These are phyloP conservation scores for Andrena chrysosceles DNA, from an alignment of 2,888 invertebrate genomes.

Conservation along the genomic window DNA sequence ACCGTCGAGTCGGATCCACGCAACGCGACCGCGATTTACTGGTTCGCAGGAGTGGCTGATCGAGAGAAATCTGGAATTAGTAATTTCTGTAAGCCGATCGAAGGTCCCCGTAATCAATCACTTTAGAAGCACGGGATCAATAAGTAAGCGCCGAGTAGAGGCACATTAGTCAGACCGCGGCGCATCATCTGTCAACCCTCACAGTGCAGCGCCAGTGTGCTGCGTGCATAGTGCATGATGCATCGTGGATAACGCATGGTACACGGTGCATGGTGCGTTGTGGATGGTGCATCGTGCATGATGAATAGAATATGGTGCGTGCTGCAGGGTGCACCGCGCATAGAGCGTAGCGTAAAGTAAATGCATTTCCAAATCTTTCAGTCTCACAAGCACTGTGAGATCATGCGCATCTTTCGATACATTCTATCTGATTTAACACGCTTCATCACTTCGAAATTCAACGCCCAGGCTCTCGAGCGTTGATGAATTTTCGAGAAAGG, in stretches of 20 bases:
- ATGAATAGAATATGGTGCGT: neutral
- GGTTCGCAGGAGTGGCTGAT: conserved; percentile 10
- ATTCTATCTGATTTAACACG: neutral
- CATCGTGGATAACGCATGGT: neutral
- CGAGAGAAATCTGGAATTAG: conserved; percentile 25
- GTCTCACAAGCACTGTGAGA: no score
- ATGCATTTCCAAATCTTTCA: neutral
- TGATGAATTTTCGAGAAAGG: conserved; percentile 18
- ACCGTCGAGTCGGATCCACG: conserved; percentile 35
- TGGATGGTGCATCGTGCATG: neutral
- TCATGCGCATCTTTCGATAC: neutral
- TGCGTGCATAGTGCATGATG: neutral
- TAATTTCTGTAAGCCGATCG: conserved; percentile 11
- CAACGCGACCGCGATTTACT: conserved; percentile 33
- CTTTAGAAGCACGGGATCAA: neutral
- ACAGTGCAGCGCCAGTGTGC: neutral
- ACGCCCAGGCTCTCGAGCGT: neutral
- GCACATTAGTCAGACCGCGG: neutral
- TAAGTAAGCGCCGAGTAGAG: neutral
- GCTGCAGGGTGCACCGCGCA: neutral
- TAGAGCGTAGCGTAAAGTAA: neutral
- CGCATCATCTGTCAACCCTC: conserved; percentile 1
- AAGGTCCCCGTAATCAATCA: conserved; percentile 16
- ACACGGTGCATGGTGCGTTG: conserved; percentile 2
- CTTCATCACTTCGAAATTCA: neutral